phyloP scores from a whole-genome alignment of 2,888 invertebrate genomes.

The Nymphalis polychloros region DNA sequence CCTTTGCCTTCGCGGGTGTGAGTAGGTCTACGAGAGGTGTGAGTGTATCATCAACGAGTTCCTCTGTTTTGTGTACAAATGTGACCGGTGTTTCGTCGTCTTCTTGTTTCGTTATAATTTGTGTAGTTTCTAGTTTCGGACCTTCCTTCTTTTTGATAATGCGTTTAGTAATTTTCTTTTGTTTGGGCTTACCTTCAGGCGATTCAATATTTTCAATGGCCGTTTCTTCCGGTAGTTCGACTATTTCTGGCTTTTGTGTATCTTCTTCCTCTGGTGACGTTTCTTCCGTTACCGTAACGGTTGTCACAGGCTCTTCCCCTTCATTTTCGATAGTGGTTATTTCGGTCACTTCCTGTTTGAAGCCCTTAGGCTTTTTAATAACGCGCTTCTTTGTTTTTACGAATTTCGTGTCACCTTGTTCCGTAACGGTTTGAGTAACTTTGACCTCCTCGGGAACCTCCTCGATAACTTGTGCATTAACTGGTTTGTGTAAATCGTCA shows the following conservation, averaged over 20 bases:
- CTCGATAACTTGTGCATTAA: slow-evolving; percentile 5
- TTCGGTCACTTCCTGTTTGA: not conserved
- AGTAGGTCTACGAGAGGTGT: not conserved
- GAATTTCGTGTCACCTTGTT: slow-evolving; percentile 1
- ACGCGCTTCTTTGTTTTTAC: slow-evolving; percentile 7
- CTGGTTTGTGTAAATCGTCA: not conserved
- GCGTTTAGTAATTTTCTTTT: slow-evolving; percentile 40
- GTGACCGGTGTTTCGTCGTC: slow-evolving; percentile 19
- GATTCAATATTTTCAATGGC: slow-evolving; percentile 31
- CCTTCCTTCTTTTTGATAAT: slow-evolving; percentile 44
- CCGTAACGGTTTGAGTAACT: not conserved
- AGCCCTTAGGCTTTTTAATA: slow-evolving; percentile 8
- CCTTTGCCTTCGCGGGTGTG: not conserved
- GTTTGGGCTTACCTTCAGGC: slow-evolving; percentile 34
- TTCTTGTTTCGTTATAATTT: not conserved
- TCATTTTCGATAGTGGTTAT: slow-evolving; percentile 1
- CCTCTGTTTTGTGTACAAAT: slow-evolving; percentile 47
- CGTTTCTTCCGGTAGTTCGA: not conserved
- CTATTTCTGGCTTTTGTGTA: not conserved
- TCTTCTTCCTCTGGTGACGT: not conserved
- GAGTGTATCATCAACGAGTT: slow-evolving; percentile 33
- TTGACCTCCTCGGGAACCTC: slow-evolving; percentile 32
- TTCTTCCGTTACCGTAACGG: not conserved
- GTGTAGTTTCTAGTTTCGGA: slow-evolving; percentile 50
- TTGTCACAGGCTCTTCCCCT: not conserved